Base-by-base conservation (phyloP, 2,797 vertebrate species). In the Scolopax rusticola region DNA sequence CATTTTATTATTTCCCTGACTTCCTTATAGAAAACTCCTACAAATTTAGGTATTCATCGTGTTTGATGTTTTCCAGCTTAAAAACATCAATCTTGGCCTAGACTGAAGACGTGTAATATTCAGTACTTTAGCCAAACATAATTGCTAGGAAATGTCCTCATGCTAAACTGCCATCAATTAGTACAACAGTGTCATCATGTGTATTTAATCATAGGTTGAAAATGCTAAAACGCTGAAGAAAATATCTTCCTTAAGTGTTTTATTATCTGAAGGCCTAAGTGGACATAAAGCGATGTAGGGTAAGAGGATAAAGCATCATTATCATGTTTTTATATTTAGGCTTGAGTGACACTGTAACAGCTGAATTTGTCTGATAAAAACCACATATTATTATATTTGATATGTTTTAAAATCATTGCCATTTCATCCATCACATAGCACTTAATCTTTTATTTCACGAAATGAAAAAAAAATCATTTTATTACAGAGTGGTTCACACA, bases 301-400 rank as follows among this genome's bases (percentile, higher is more conserved):
- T 77, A 90, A 81, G 77, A 74, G 36, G n/a, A 53, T 57, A 78
- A 86, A 88, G 41, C 45, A 53, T 84, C 17, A 24, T 88, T 90
- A 45, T 43, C 13, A 3, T 74, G 36, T 69, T 83, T 19, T 53
- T 95, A n/a, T 75, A 56, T 67, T 91, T 51, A 70, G 47, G 17
- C 40, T 70, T 77, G 36, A 85, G n/a, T 85, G 79, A 83, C 68
- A 68, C 21, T 84, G 76, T 88, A 94, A 89, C 73, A 90, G 33
- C 56, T 64, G 60, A 51, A 77, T 80, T 85, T 76, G 2, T 82
- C 45, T 83, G 43, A 53, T 68, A 67, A 85, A 18, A 93, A 70
- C 75, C 59, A 5, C 17, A 19, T 81, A 40, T 69, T 89, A 20
- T 78, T 88, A 60, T 45, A 75, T 84, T 23, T 28, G 1, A 36